Evolutionary conservation across 2,888 invertebrate species (phyloP), one percentile per base, ranked within the genome.

Genomic region (Xylota segnis): DNA sequence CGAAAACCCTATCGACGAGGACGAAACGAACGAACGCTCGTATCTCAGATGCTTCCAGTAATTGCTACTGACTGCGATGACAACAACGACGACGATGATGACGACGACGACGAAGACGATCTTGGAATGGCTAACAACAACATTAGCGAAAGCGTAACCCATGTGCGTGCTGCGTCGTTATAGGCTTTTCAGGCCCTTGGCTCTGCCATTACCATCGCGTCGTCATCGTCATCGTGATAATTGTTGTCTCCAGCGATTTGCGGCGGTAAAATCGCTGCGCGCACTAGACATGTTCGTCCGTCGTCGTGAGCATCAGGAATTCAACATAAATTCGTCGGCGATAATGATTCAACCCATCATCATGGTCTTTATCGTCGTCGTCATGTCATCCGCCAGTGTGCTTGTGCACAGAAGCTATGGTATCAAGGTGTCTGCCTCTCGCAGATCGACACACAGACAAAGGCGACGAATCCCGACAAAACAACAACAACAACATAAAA

Each of bases 331-430:
- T 84, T 84, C 71, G 59, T 47, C 54, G 52, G 66, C 71, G 81
- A 71, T 81, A 75, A 81, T 71, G 81, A 84, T 84, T 66, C 75
- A 75, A 75, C 75, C 75, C 68, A 71, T 84, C 84, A 72, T 83
- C 59, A 45, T 59, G 58, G 65, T 77, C 58, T 59, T 76, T 65
- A 58, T 70, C 66, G 72, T 74, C 54, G 56, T 32, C 23, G 32
- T 32, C 32, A 7, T 74, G 70, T 74, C 74, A 75, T 65, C 52
- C 32, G 34, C 45, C n/a, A n/a, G 23, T 23, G 40, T 29, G 54
- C 56, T 29, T 14, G 32, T 23, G 40, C 56, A 65, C 82, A 82
- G 63, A 47, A 78, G 83, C 63, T 75, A 45, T 37, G 16, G 47
- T 74, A 72, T 59, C 68, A 68, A 75, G 63, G 79, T 79, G 83